These are phyloP conservation scores for Spodoptera frugiperda DNA, from an alignment of 1,140 invertebrate species.

Conservation along the genomic window DNA sequence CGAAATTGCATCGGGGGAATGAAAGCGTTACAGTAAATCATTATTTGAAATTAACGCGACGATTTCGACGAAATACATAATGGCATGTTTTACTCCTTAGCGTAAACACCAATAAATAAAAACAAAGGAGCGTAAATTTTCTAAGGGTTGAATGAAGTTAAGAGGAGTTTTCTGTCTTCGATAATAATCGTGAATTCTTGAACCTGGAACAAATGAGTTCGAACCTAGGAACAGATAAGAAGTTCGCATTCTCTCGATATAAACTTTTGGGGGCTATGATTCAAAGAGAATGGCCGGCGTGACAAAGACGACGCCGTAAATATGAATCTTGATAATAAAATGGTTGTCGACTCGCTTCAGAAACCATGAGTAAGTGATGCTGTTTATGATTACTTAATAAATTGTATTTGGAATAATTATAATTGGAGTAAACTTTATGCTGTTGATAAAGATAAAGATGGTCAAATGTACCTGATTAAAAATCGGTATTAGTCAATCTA, in stretches of 20 bases:
- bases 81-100: too few relatives aligned
- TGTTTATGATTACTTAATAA: conserved; percentile 1
- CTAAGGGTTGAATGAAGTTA: conserved; percentile 36
- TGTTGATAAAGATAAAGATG: too few relatives aligned
- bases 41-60: too few relatives aligned
- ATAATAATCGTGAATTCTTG: conserved; percentile 48
- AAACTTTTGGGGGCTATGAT: conserved; percentile 43
- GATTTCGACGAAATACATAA: too few relatives aligned
- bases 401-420: not conserved
- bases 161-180: conserved; percentile 37
- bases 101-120: conserved; percentile 34
- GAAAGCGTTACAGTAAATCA: not conserved
- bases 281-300: conserved; percentile 38
- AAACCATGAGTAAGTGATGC: not conserved
- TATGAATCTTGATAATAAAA: conserved; percentile 40
- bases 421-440: too few relatives aligned
- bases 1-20: not conserved
- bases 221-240: conserved; percentile 47
- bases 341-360: not conserved
- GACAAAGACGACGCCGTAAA: conserved; percentile 39
- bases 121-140: conserved; percentile 37
- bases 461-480: too few relatives aligned
- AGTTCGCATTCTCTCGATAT: conserved; percentile 43
- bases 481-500: too few relatives aligned
- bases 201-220: conserved; percentile 45